Percentiles rank a stretch among this genome's conserved stretches.
phyloP scores from a whole-genome alignment of 92 coral and sea anemone genomes.

The Epizoanthus rinbou region DNA sequence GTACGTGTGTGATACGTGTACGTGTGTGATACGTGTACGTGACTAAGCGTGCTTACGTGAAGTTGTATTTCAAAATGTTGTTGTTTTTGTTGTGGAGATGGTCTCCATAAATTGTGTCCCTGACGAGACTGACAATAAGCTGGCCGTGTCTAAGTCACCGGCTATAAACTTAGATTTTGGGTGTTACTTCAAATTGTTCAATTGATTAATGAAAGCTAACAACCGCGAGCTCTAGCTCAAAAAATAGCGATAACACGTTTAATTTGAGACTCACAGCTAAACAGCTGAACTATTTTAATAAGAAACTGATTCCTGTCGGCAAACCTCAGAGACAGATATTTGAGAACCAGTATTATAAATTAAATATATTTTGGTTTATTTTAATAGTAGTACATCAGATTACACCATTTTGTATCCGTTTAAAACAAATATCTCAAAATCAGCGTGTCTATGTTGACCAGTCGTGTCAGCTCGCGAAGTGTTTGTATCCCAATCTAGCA shows the following conservation, averaged over 20 bases:
- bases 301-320: background rate
- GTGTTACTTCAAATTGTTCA: background rate
- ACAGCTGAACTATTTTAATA: background rate
- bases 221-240: background rate
- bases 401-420: background rate
- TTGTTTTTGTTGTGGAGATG: too few species aligned
- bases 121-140: too few species aligned
- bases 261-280: background rate
- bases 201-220: background rate
- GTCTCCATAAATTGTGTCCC: too few species aligned
- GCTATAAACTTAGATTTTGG: background rate
- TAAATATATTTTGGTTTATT: slow-evolving; percentile 9
- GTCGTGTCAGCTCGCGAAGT: background rate
- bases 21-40: too few species aligned
- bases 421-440: slow-evolving; percentile 6
- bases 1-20: too few species aligned
- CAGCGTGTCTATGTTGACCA: background rate
- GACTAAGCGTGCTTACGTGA: too few species aligned
- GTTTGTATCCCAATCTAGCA: background rate
- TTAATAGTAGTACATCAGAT: background rate
- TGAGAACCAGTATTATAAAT: background rate
- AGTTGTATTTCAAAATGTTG: too few species aligned
- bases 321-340: background rate
- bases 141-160: too few species aligned
- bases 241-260: background rate